Evolutionary conservation across 2,113 vertebrate genomes (phyloP), one percentile per base, ranked within the genome.

Genomic region (Gymnobelideus leadbeateri): DNA sequence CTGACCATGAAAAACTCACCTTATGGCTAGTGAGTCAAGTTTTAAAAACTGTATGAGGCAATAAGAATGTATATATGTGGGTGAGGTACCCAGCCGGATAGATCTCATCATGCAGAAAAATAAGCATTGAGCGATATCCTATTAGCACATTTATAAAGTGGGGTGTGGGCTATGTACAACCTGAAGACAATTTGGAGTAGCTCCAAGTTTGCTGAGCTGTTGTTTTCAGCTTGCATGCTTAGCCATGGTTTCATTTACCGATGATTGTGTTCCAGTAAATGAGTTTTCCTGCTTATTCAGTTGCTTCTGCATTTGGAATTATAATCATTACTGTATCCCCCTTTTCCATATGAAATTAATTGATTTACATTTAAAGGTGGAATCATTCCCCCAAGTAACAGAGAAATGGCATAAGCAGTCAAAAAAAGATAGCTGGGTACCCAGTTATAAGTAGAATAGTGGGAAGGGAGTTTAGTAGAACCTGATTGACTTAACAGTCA

Each of bases 31-130:
- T 14, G 26, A 94, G 53, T 37, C n/a, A 95, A 61, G 25, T 89
- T 54, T 97, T 96, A 95, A 96, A 95, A 96, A 92, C 0, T 96
- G 19, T 37, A 95, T 84, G 51, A 96, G 94, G 53, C 61, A 93
- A 91, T 92, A 90, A 96, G 95, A 19, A 53, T 54, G 51, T 28
- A 1, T 28, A 95, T 53, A 51, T 93, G 94, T 43, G 92, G 90
- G 50, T 1, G 55, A 50, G 49, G 92, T 84, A 92, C 46, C 46
- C 94, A 92, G 11, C 37, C 19, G 49, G 93, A 94, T 91, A 95
- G 54, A 46, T 91, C 77, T 89, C 77, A 94, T 49, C 25, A 37
- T 50, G 91, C 23, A 94, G 77, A 95, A 84, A 92, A 92, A 49
- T 31, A 54, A 93, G 51, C 3, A n/a, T 4, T 26, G 21, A 92